phyloP scores from a whole-genome alignment of 2,113 vertebrate species.

The Perognathus longimembris region DNA sequence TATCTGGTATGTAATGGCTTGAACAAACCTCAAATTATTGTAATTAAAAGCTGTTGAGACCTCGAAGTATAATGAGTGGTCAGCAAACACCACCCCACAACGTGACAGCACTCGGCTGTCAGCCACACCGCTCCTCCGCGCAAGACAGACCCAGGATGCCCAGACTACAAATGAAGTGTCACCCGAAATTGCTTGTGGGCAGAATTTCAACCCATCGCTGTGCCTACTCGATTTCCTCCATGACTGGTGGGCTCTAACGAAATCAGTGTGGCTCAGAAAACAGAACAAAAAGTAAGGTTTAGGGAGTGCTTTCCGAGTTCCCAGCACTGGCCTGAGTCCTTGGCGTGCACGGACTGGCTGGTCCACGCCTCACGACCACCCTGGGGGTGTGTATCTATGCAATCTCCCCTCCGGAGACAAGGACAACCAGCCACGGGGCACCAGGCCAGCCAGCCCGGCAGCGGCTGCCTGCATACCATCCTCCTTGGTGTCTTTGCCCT shows the following conservation, averaged over 20 bases:
- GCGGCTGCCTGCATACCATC: rapidly evolving
- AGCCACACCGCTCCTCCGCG: slow-evolving; percentile 52
- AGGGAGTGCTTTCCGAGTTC: not conserved
- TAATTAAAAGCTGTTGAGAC: slow-evolving; percentile 83
- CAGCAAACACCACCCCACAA: slow-evolving; percentile 79
- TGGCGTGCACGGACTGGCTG: rapidly evolving
- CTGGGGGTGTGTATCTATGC: not conserved
- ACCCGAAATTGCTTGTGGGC: not conserved
- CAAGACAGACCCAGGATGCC: slow-evolving; percentile 52
- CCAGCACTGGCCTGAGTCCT: not conserved
- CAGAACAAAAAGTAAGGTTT: not conserved
- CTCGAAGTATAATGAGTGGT: slow-evolving; percentile 74
- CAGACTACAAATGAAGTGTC: slow-evolving; percentile 4
- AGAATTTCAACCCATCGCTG: not conserved
- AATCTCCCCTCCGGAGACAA: not conserved
- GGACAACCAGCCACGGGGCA: not conserved
- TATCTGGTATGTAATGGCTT: slow-evolving; percentile 77
- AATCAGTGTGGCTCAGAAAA: not conserved
- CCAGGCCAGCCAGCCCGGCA: rapidly evolving
- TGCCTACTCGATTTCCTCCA: not conserved
- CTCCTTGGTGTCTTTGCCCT: too few species aligned
- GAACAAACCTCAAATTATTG: slow-evolving; percentile 82
- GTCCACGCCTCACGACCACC: too few species aligned
- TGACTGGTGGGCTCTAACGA: not conserved
- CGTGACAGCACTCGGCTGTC: slow-evolving; percentile 74